Base-by-base conservation (phyloP, 2,888 invertebrate species). In the Unio pictorum region DNA sequence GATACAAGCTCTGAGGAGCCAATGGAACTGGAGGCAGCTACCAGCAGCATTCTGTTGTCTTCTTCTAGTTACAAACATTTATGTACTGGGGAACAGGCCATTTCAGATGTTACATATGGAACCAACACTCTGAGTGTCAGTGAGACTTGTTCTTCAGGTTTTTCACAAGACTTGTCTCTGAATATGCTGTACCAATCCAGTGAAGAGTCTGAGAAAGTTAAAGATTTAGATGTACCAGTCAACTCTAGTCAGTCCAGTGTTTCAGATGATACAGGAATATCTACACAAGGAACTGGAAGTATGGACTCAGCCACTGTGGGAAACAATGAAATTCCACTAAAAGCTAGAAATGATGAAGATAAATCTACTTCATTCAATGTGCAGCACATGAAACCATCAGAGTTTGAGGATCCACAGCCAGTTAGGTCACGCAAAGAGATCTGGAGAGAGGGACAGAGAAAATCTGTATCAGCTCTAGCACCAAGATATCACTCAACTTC, bases 401-500 rank as follows among this genome's bases (percentile, higher is more conserved):
- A 15, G 45, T 15, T 45, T 15, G 5, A 72, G 56, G n/a, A 54
- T 59, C 34, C 54, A 65, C 59, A 61, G 64, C 34, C 20, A n/a
- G 57, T 54, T 15, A 28, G 66, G 7, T 66, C 74, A 11, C 59
- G 34, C 63, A 76, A 77, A 55, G 77, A 80, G 34, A 61, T 75
- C 26, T 64, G 74, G 64, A 75, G 68, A 57, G 79, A 80, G 63
- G 79, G 78, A 3, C 72, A 74, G 58, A 73, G 71, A 57, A 74
- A 71, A 55, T 78, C 81, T 28, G 74, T 81, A 34, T 78, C 70
- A 55, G 75, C 80, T 15, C 66, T 80, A 15, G 71, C 76, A 45
- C 78, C 93, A 0, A 92, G 95, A 26, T 88, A 89, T 72, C 88
- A 89, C 62, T 84, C 88, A 62, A 80, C 84, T 18, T 84, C 95